A percentile compares a stretch with the other conserved stretches of the same genome.
Evolutionary conservation across 2,113 vertebrate species (phyloP).

Genomic region (Acrocephalus arundinaceus): DNA sequence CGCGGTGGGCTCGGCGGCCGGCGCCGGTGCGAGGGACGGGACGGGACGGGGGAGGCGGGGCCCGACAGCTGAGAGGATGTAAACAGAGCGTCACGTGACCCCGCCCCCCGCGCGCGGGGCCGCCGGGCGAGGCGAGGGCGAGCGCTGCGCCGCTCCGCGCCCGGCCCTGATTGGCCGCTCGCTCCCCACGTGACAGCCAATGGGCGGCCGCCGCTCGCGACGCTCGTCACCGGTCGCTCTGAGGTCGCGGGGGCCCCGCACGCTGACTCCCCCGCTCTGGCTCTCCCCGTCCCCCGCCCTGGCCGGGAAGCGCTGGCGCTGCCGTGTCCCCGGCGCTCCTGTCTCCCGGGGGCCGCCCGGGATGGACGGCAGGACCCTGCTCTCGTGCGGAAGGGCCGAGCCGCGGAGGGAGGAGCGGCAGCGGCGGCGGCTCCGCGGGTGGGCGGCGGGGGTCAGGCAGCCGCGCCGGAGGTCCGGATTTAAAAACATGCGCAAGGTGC

Average conservation of each 20-base stretch:
- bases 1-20: not conserved
- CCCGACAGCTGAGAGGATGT: slow-evolving; percentile 72
- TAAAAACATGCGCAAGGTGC: rapidly evolving
- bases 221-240: not conserved
- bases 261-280: rapidly evolving
- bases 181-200: not conserved
- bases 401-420: not conserved
- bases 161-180: not conserved
- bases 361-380: rapidly evolving
- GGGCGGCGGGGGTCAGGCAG: not conserved
- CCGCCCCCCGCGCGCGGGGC: not conserved
- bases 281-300: rapidly evolving
- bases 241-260: rapidly evolving
- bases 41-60: not conserved
- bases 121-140: not conserved
- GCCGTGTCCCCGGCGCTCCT: not conserved
- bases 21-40: not conserved
- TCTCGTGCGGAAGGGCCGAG: not conserved
- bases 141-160: not conserved
- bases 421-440: not conserved
- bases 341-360: rapidly evolving
- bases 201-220: not conserved
- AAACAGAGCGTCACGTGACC: slow-evolving; percentile 65
- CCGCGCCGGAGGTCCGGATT: not conserved
- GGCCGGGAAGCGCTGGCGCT: rapidly evolving